A percentile compares a stretch with the other conserved stretches of the same genome.
Evolutionary conservation across 1,140 invertebrate genomes (phyloP).

Genomic region (Anastrepha ludens): DNA sequence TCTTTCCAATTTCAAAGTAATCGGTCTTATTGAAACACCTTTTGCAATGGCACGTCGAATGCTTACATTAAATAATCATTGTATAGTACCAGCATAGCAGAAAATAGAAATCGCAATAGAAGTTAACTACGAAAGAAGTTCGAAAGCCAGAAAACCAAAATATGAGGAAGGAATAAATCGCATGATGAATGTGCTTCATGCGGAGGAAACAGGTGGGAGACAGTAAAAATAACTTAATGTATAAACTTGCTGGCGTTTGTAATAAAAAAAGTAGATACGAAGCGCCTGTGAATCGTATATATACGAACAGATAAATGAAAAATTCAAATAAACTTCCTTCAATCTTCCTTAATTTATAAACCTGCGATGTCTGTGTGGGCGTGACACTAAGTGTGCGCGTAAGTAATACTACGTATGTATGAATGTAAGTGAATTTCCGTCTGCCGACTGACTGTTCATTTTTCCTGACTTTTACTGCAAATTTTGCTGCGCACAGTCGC

Average conservation of each 20-base stretch:
- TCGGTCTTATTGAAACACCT: too few relatives aligned
- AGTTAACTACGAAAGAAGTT: neutral
- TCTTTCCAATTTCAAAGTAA: too few relatives aligned
- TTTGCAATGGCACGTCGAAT: too few relatives aligned
- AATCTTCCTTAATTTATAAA: conserved; percentile 1
- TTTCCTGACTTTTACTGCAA: neutral
- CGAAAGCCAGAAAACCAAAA: neutral
- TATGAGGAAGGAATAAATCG: neutral
- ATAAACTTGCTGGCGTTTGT: neutral
- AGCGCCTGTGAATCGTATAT: too few relatives aligned
- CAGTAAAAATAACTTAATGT: neutral
- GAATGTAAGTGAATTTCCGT: neutral
- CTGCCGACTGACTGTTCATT: neutral
- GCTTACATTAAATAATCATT: neutral
- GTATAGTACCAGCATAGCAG: neutral
- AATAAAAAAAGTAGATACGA: too few relatives aligned
- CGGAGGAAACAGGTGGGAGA: neutral
- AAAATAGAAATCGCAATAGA: neutral
- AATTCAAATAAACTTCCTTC: conserved; percentile 24
- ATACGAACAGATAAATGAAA: conserved; percentile 9
- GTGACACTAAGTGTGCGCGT: neutral
- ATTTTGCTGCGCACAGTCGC: neutral
- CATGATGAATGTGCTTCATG: neutral
- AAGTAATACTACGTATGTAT: neutral
- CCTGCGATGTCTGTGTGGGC: neutral